A percentile compares a stretch with the other conserved stretches of the same genome.
These are phyloP conservation scores for Caenorhabditis latens DNA, from an alignment of 1,140 invertebrate genomes.

Conservation along the genomic window DNA sequence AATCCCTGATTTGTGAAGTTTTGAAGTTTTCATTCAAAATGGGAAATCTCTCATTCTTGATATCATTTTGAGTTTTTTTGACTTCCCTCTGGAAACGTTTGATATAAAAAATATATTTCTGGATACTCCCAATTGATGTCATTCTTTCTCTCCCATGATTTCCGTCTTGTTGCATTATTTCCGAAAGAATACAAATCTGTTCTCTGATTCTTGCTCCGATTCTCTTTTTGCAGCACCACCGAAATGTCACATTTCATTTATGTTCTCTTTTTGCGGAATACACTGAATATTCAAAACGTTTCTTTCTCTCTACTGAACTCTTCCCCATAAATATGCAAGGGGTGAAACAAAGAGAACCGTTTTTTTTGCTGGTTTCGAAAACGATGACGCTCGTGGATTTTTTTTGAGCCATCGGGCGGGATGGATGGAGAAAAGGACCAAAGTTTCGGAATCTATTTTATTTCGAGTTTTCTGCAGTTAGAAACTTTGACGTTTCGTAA, in stretches of 20 bases:
- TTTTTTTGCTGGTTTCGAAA: not conserved
- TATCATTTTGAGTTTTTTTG: not conserved
- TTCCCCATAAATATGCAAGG: not conserved
- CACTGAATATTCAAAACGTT: conserved; percentile 1
- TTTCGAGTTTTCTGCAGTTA: no score
- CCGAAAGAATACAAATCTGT: no score
- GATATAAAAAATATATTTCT: not conserved
- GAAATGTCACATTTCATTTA: not conserved
- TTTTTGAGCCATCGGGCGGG: no score
- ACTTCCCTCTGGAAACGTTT: not conserved
- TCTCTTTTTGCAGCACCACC: not conserved
- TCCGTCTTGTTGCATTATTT: not conserved
- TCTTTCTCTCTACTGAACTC: no score
- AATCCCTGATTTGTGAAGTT: no score
- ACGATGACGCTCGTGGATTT: no score
- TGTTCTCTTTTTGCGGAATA: not conserved
- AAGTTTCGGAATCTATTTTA: no score
- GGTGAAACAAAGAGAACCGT: not conserved
- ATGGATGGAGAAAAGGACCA: no score
- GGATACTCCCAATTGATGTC: not conserved
- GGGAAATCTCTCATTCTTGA: no score
- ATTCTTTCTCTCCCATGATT: not conserved
- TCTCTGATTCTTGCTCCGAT: not conserved
- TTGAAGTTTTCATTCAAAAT: no score
- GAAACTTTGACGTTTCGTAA: no score